These are phyloP conservation scores for Reticulitermes speratus DNA, from an alignment of 1,140 invertebrate genomes.

Conservation along the genomic window DNA sequence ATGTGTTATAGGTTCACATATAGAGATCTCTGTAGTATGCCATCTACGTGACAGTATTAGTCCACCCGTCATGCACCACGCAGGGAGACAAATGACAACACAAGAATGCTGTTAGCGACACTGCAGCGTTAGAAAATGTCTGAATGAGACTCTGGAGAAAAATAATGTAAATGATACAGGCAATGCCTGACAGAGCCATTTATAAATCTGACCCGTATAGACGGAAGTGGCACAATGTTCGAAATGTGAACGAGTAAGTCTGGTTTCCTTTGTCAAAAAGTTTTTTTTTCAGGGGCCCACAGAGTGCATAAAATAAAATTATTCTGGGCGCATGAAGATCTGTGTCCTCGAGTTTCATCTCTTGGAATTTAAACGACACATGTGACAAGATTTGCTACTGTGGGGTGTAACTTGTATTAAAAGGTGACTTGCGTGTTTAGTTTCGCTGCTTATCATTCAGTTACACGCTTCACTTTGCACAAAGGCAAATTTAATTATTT, in stretches of 20 bases:
- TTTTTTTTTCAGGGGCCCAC: too few relatives aligned
- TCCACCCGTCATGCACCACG: neutral
- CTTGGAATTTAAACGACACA: too few relatives aligned
- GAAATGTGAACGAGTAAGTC: neutral
- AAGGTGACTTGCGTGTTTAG: too few relatives aligned
- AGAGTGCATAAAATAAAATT: too few relatives aligned
- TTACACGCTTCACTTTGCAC: too few relatives aligned
- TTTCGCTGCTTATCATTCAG: too few relatives aligned
- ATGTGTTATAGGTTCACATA: neutral
- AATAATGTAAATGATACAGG: slow-evolving; percentile 5
- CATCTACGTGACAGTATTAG: neutral
- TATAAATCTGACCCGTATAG: neutral
- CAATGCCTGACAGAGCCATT: neutral
- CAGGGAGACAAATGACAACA: slow-evolving; percentile 11
- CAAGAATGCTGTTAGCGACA: slow-evolving; percentile 7
- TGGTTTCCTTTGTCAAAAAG: too few relatives aligned
- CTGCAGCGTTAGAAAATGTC: neutral
- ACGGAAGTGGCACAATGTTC: neutral
- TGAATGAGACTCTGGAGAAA: neutral
- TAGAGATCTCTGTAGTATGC: neutral
- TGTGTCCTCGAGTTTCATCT: too few relatives aligned
- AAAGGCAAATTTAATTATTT: too few relatives aligned
- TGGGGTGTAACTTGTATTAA: too few relatives aligned
- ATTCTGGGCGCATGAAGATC: too few relatives aligned
- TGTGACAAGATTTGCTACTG: too few relatives aligned